Evolutionary conservation across 2,888 invertebrate genomes (phyloP), one percentile per base, ranked within the genome.

Genomic region (Nomada hirtipes): DNA sequence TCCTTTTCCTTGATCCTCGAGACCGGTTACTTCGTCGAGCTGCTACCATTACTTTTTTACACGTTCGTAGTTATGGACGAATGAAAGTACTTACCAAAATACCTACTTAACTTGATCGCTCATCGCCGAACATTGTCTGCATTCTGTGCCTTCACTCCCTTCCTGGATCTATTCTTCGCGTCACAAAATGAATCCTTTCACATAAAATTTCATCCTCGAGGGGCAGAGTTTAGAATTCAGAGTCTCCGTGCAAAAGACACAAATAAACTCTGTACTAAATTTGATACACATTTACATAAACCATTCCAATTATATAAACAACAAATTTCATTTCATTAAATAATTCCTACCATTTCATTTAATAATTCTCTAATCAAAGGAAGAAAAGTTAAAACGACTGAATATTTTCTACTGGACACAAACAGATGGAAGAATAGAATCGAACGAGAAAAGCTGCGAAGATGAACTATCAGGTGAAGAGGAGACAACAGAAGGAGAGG

Each of bases 71-170:
- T 44, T 76, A 78, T 42, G 52, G 20, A 67, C 60, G 61, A 53
- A 42, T 18, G 23, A 61, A 63, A 78, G 65, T 74, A 77, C 75
- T 67, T 11, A n/a, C 53, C 65, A 36, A 74, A 77, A 67, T 53
- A 53, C 75, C 74, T 74, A 77, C 77, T 77, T 67, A 61, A 65
- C 74, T 77, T 23, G 75, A 74, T 74, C 74, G 65, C 50, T 65
- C 74, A 20, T 68, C 68, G 47, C 42, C 68, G 44, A 69, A 59
- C 47, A 61, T 77, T 67, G 77, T 67, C 47, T 36, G 59, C 20
- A 23, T 36, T 57, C 73, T 13, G 13, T 52, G 65, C 50, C 50
- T n/a, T 15, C 60, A 23, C 18, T 42, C 42, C 13, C 57, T 4
- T 26, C 18, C 18, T 44, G 13, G 29, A 74, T 42, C 65, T 60